Base-by-base conservation (phyloP, 2,797 vertebrate genomes). In the Avahi laniger region DNA sequence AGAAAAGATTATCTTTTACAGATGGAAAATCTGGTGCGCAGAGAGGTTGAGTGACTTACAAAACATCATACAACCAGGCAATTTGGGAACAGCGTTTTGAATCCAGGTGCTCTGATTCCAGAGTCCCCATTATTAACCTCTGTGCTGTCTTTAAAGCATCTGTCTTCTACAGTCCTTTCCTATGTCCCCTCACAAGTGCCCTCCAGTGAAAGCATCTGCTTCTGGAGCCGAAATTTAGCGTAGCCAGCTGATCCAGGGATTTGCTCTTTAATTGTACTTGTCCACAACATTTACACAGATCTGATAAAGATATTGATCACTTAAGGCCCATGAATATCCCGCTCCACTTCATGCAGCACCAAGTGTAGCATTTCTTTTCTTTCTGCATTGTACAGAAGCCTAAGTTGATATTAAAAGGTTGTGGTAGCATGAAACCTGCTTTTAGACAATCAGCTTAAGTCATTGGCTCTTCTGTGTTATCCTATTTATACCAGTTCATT, bases 401-500 rank as follows among this genome's bases (percentile, higher is more conserved):
- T 18, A 52, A 75, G 67, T 90, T 97, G 79, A 75, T 95, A 78
- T 86, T 89, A 95, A 97, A 94, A 95, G 67, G 67, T 95, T 92
- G 35, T 80, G 48, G 59, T 63, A 63, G 89, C 75, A 83, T 63
- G 65, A 96, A 96, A 93, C 72, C 76, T 89, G 81, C 61, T 97
- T 95, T 97, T 72, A 81, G 69, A 67, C 85, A 87, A 95, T 88
- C 94, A 96, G 80, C 76, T 85, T 70, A 93, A 94, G 80, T 97
- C 91, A 94, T 63, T 91, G 95, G 72, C 46, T 97, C 69, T 89
- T 96, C 83, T 90, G 57, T 85, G 61, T 95, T 92, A 97, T 83
- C 72, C 94, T 97, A 63, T 96, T 96, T 95, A 95, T 94, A 94
- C 67, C 92, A 90, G 78, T 94, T 95, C 96, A 97, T 96, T 96